These are phyloP conservation scores for Protonibea diacanthus DNA, from an alignment of 2,797 vertebrate genomes.

Conservation along the genomic window DNA sequence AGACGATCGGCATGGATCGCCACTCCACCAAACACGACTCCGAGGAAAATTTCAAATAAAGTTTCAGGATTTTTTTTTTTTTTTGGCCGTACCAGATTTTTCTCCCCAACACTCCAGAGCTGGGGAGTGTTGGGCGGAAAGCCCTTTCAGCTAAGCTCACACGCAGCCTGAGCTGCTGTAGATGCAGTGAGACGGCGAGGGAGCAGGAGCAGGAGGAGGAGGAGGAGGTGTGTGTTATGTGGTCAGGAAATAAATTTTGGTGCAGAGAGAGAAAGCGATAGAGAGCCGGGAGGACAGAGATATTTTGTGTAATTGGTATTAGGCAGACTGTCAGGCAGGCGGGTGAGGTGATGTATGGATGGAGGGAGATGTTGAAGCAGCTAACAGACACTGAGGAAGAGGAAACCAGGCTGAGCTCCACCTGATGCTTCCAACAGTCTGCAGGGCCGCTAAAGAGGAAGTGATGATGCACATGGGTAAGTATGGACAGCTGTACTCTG, in stretches of 20 bases:
- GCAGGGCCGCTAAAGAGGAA: slow-evolving; percentile 17
- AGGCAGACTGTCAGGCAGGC: slow-evolving; percentile 50
- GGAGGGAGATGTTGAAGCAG: slow-evolving; percentile 36
- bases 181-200: slow-evolving; percentile 35
- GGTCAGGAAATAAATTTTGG: slow-evolving; percentile 30
- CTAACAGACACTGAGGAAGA: slow-evolving; percentile 28
- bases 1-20: slow-evolving; percentile 10
- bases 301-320: slow-evolving; percentile 61
- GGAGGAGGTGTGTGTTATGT: slow-evolving; percentile 1
- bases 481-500: too few relatives aligned
- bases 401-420: not conserved
- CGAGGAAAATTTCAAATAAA: not conserved
- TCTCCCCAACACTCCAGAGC: not conserved
- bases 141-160: slow-evolving; percentile 35
- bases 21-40: too few relatives aligned
- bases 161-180: slow-evolving; percentile 23
- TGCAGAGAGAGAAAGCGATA: slow-evolving; percentile 20
- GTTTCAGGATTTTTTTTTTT: not conserved
- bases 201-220: not conserved
- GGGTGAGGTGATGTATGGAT: slow-evolving; percentile 54
- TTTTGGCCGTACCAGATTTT: not conserved
- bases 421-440: not conserved
- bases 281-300: slow-evolving; percentile 16
- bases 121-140: slow-evolving; percentile 1
- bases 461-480: slow-evolving; percentile 23